phyloP scores from a whole-genome alignment of 2,113 vertebrate genomes.

The Coryphaenoides rupestris region DNA sequence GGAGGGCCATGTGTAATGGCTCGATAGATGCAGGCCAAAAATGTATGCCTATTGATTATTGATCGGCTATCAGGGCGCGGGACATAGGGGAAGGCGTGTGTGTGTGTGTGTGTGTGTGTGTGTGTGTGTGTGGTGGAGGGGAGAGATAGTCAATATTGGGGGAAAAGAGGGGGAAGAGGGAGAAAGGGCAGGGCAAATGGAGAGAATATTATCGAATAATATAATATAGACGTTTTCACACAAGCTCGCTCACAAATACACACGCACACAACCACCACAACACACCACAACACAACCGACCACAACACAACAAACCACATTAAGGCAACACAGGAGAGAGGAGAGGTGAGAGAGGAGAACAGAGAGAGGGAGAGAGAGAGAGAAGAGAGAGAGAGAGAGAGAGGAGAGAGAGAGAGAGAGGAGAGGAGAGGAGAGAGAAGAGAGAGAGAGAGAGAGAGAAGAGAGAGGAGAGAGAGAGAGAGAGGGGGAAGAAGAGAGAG shows the following conservation, averaged over 20 bases:
- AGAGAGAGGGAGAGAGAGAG: slow-evolving; percentile 10
- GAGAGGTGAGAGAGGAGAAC: slow-evolving; percentile 21
- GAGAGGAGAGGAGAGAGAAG: slow-evolving; percentile 13
- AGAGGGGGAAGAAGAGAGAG: slow-evolving; percentile 44
- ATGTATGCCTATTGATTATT: too few relatives aligned
- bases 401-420: too few relatives aligned
- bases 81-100: too few relatives aligned
- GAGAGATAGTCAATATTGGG: too few relatives aligned
- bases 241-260: too few relatives aligned
- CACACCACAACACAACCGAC: too few relatives aligned
- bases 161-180: not conserved
- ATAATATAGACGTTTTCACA: too few relatives aligned
- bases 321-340: not conserved
- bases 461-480: slow-evolving; percentile 31
- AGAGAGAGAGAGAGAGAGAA: slow-evolving; percentile 51
- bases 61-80: too few relatives aligned
- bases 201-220: not conserved
- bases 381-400: slow-evolving; percentile 23
- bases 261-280: too few relatives aligned
- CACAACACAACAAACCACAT: too few relatives aligned
- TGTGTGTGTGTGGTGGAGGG: not conserved
- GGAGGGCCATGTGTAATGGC: too few relatives aligned
- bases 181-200: slow-evolving; percentile 17
- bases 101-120: not conserved
- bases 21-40: too few relatives aligned